phyloP scores from a whole-genome alignment of 2,113 vertebrate genomes.

The Oryzias curvinotus region DNA sequence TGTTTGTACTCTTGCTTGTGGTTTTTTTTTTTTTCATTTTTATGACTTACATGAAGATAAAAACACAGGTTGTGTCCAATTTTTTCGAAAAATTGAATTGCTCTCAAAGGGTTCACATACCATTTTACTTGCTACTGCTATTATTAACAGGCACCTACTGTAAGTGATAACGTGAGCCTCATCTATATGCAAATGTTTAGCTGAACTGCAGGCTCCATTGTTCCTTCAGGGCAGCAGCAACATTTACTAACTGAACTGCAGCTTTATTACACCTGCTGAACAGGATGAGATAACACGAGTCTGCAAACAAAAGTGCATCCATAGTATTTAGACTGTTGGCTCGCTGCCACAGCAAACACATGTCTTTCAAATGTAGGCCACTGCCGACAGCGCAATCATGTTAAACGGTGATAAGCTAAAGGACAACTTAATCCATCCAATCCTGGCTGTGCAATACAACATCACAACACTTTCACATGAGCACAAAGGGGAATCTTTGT shows the following conservation, averaged over 20 bases:
- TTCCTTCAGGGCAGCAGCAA: conserved; percentile 19
- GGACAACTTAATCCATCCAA: conserved; percentile 58
- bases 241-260: conserved; percentile 40
- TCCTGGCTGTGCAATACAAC: conserved; percentile 28
- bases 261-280: conserved; percentile 32
- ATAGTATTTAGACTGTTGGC: conserved; percentile 52
- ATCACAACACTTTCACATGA: conserved; percentile 6
- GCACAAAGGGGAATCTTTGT: background rate
- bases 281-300: conserved; percentile 37
- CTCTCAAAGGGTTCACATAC: no score
- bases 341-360: conserved; percentile 39
- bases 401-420: conserved; percentile 69
- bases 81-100: no score
- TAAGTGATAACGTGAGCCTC: conserved; percentile 43
- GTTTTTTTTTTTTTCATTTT: background rate
- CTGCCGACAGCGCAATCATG: conserved; percentile 64
- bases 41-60: no score
- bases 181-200: conserved; percentile 62
- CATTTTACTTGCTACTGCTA: conserved; percentile 21
- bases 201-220: conserved; percentile 24
- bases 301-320: conserved; percentile 49
- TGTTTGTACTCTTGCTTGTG: background rate
- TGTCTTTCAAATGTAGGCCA: conserved; percentile 70
- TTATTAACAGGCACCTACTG: conserved; percentile 38
- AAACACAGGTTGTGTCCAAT: no score